A percentile compares a stretch with the other conserved stretches of the same genome.
Conservation (phyloP, 2,113 vertebrate genomes). For the Leiothrix lutea region DNA sequence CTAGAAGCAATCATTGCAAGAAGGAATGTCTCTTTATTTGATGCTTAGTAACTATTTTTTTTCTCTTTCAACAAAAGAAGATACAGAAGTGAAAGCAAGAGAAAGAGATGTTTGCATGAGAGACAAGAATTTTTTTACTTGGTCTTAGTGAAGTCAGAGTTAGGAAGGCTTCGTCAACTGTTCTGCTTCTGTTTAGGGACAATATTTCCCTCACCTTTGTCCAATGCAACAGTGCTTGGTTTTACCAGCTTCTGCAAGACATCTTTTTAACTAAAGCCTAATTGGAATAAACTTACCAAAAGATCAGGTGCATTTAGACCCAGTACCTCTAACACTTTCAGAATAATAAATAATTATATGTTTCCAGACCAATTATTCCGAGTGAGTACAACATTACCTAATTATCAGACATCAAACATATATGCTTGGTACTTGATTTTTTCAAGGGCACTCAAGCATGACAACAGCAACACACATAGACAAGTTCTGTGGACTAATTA, state of each 20-base stretch:
- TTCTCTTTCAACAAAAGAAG: background rate
- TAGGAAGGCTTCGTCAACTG: background rate
- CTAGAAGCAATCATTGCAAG: background rate
- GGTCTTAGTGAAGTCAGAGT: background rate
- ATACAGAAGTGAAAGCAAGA: background rate
- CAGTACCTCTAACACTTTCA: slow-evolving; percentile 67
- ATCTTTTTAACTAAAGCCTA: background rate
- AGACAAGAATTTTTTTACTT: background rate
- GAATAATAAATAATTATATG: slow-evolving; percentile 76
- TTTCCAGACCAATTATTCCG: slow-evolving; percentile 78
- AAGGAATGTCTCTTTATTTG: background rate
- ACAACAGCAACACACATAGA: slow-evolving; percentile 45
- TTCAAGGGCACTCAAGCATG: slow-evolving; percentile 75
- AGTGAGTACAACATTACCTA: slow-evolving; percentile 77
- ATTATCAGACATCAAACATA: slow-evolving; percentile 78
- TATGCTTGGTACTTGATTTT: slow-evolving; percentile 79
- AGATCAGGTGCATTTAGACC: background rate
- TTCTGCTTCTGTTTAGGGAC: background rate
- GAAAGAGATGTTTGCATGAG: background rate
- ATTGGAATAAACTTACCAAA: background rate
- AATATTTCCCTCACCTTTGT: background rate
- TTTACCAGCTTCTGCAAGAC: background rate
- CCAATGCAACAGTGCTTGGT: background rate
- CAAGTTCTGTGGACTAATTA: slow-evolving; percentile 42
- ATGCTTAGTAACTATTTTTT: background rate